Evolutionary conservation across 2,113 vertebrate genomes (phyloP).

Genomic region (Leucopsar rothschildi): DNA sequence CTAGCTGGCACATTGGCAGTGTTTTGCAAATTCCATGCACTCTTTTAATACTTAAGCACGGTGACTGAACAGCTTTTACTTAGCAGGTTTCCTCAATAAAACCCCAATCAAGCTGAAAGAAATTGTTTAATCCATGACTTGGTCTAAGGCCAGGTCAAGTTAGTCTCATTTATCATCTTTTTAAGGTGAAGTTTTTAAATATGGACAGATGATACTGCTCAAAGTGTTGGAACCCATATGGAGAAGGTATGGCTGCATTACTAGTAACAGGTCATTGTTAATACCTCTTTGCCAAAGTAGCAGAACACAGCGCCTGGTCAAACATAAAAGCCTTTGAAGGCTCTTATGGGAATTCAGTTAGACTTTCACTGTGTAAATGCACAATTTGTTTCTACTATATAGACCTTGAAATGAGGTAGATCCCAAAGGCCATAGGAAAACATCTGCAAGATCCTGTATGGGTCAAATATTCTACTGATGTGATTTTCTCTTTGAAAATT

Average conservation of each 20-base stretch:
- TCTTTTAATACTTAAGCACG: slow-evolving; percentile 72
- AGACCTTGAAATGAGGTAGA: slow-evolving; percentile 73
- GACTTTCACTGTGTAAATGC: slow-evolving; percentile 62
- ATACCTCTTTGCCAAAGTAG: slow-evolving; percentile 73
- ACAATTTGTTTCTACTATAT: slow-evolving; percentile 72
- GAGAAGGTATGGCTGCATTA: slow-evolving; percentile 56
- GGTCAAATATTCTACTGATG: slow-evolving; percentile 66
- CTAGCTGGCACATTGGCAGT: slow-evolving; percentile 70
- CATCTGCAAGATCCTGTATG: slow-evolving; percentile 65
- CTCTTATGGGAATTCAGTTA: slow-evolving; percentile 69
- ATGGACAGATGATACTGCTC: slow-evolving; percentile 63
- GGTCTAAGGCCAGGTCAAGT: slow-evolving; percentile 76
- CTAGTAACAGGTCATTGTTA: slow-evolving; percentile 66
- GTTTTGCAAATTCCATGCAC: slow-evolving; percentile 73
- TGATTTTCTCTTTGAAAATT: slow-evolving; percentile 71
- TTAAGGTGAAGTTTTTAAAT: slow-evolving; percentile 73
- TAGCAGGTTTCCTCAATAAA: slow-evolving; percentile 72
- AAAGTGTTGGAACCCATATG: slow-evolving; percentile 65
- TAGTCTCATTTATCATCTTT: slow-evolving; percentile 80
- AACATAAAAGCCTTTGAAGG: slow-evolving; percentile 68
- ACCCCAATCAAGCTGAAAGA: slow-evolving; percentile 74
- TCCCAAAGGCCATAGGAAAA: slow-evolving; percentile 61
- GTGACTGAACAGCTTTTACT: slow-evolving; percentile 75
- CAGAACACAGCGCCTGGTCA: slow-evolving; percentile 66
- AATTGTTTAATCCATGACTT: slow-evolving; percentile 78